Base-by-base conservation (phyloP, 2,113 vertebrate species). In the Otis tarda region DNA sequence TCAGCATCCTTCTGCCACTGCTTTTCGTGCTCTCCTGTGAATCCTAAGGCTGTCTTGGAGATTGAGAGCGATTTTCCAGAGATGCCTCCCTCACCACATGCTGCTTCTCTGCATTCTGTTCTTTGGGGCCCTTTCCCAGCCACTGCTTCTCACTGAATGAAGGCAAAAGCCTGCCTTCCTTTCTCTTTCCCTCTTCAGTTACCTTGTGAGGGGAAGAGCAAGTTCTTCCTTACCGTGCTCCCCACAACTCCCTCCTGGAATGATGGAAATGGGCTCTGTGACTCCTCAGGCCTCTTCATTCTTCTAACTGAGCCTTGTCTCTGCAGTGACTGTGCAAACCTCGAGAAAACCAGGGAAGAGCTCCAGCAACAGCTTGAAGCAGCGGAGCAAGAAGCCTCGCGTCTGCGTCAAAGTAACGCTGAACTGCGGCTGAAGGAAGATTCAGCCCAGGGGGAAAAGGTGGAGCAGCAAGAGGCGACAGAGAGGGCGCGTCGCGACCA, bases 341-440 rank as follows among this genome's bases (percentile, higher is more conserved):
- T 98, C 1, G 95, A 98, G 86, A 96, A 96, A 87, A 79, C 74
- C 65, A 87, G 84, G 68, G 87, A 90, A 59, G 97, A 97, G 53
- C 83, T 98, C 39, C 97, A 94, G 86, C 85, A 95, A 17, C 97
- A 97, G 39, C 94, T 98, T 70, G 95, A 93, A 69, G 77, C 94
- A 22, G 65, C 77, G 25, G 95, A 98, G 73, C 92, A 31, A 85
- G 98, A 98, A 75, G 97, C 93, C 0, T 96, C 95, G 24, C n/a
- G 69, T 23, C 95, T 98, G 15, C 97, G 96, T 16, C 97, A 59
- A 68, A 85, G 81, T 41, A 98, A 98, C 3, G 9, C 93, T 91
- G 97, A 98, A 31, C 92, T 98, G 79, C 97, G 97, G 80, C 79
- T 98, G 77, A 98, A 97, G 83, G 97, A 97, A 45, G 97, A 97